These are phyloP conservation scores for Enteromius viviparus DNA, from an alignment of 2,797 vertebrate genomes.

Conservation along the genomic window DNA sequence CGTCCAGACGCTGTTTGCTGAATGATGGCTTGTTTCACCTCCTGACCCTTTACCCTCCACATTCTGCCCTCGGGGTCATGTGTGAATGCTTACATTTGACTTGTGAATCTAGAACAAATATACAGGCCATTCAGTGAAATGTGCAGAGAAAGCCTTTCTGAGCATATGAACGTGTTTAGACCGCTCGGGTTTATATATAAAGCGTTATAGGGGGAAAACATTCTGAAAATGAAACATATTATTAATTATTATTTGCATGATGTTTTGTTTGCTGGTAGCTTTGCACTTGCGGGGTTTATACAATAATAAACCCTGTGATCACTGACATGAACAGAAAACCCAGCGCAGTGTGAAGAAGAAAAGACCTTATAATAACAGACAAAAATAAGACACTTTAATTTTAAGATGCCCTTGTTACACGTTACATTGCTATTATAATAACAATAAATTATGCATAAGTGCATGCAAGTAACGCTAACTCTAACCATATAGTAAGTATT, in stretches of 20 bases:
- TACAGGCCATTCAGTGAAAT: slow-evolving; percentile 56
- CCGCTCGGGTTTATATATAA: background rate
- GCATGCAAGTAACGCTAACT: background rate
- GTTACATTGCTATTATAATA: background rate
- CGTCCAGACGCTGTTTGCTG: slow-evolving; percentile 42
- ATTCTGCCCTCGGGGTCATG: slow-evolving; percentile 56
- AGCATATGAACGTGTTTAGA: background rate
- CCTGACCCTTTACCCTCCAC: slow-evolving; percentile 34
- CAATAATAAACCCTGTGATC: background rate
- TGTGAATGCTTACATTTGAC: slow-evolving; percentile 62
- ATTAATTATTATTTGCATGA: background rate
- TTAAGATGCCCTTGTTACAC: background rate
- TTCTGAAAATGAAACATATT: too few relatives aligned
- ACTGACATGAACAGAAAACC: background rate
- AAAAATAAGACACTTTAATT: background rate
- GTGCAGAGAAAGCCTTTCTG: slow-evolving; percentile 29
- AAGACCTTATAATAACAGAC: background rate
- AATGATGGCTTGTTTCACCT: slow-evolving; percentile 57
- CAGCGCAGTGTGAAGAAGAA: background rate
- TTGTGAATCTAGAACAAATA: slow-evolving; percentile 63
- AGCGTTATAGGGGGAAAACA: too few relatives aligned
- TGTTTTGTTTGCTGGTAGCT: background rate
- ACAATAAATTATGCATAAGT: background rate
- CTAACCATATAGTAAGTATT: background rate
- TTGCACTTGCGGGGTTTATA: background rate